phyloP scores from a whole-genome alignment of 2,888 invertebrate species.

The Muschampia plurimacula region DNA sequence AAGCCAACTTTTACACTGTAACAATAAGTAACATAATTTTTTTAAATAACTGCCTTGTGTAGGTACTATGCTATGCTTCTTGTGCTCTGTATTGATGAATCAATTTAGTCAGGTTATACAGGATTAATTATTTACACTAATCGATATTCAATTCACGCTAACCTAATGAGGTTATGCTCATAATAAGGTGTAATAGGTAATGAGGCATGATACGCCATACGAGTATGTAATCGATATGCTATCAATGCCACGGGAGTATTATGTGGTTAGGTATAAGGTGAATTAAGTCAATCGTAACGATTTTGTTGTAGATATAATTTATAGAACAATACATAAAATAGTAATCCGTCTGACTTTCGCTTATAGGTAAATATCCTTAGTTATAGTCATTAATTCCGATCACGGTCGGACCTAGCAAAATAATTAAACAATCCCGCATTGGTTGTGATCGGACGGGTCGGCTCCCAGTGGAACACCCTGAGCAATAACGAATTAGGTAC shows the following conservation, averaged over 20 bases:
- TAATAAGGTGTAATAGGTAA: slow-evolving; percentile 39
- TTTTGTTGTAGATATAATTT: slow-evolving; percentile 9
- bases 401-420: slow-evolving; percentile 72
- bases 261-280: neutral
- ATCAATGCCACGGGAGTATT: slow-evolving; percentile 10
- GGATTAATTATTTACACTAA: slow-evolving; percentile 33
- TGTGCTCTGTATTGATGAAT: slow-evolving; percentile 11
- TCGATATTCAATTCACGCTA: slow-evolving; percentile 31
- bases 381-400: slow-evolving; percentile 75
- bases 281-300: no score
- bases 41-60: no score
- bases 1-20: no score
- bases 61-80: neutral
- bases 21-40: no score
- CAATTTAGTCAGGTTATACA: slow-evolving; percentile 20
- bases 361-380: slow-evolving; percentile 62
- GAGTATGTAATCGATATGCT: slow-evolving; percentile 33
- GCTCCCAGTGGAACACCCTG: slow-evolving; percentile 61
- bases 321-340: slow-evolving; percentile 42
- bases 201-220: slow-evolving; percentile 30
- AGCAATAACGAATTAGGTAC: slow-evolving; percentile 68
- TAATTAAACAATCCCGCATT: slow-evolving; percentile 80
- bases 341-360: slow-evolving; percentile 42
- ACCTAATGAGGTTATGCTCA: slow-evolving; percentile 35
- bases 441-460: slow-evolving; percentile 58